Evolutionary conservation across 2,888 invertebrate genomes (phyloP), one percentile per base, ranked within the genome.

Genomic region (Lottia scabra): DNA sequence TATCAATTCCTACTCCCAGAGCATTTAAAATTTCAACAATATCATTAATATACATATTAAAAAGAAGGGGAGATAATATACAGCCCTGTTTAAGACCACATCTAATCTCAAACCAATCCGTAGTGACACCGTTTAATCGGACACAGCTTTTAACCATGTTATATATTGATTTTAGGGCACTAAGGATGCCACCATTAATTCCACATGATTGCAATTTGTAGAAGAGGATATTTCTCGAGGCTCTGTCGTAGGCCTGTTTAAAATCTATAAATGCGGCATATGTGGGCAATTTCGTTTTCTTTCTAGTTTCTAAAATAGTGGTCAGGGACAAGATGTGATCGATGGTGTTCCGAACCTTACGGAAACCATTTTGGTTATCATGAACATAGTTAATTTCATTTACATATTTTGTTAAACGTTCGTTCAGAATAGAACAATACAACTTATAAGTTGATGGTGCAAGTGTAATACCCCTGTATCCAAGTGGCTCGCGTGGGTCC

Each of bases 301-400:
- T 67, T 12, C 67, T 67, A 23, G n/a, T 44, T 45, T 67, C 67
- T n/a, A 67, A 15, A 15, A 67, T 67, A n/a, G 67, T 23, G 27
- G 71, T 70, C 44, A 75, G 43, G n/a, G 67, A 46, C 30, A 44
- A 68, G 13, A 75, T 43, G 19, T 75, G 73, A 43, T 75, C 75
- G 23, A 72, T 2, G 45, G 70, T 72, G 46, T 63, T 69, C 27
- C 72, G 27, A 12, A 38, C 48, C 65, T 68, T 75, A 16, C 72
- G 44, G 48, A 77, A 77, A 46, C 73, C 70, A 48, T 73, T 75
- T 43, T 73, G 73, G 27, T 77, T 73, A 70, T 75, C 75, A 15
- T n/a, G 64, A 13, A 72, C n/a, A 19, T 67, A 64, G 43, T 69
- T 45, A 23, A 70, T 66, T n/a, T 27, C 38, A 19, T 74, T 72